These are phyloP conservation scores for Catalaphyllia jardinei DNA, from an alignment of 64 coral and sea anemone species.

Conservation along the genomic window DNA sequence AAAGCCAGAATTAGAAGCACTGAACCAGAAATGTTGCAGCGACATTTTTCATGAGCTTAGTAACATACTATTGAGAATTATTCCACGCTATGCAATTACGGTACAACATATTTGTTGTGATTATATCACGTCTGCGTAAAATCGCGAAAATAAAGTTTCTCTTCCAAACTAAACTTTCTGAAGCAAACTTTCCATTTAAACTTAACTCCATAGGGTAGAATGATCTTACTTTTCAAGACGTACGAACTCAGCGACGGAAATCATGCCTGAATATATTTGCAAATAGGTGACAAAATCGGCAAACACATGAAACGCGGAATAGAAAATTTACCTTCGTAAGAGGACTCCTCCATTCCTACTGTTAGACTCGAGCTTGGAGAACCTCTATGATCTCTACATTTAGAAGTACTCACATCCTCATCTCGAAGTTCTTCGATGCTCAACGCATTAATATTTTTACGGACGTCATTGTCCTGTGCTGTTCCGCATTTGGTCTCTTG, in stretches of 20 bases:
- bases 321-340: conserved; percentile 34
- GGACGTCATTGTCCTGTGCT: not conserved
- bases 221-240: not conserved
- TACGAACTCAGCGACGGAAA: not conserved
- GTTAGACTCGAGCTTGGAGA: conserved; percentile 12
- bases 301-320: not conserved
- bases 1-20: not conserved
- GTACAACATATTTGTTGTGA: not conserved
- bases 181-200: not conserved
- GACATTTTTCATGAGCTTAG: conserved; percentile 1
- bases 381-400: not conserved
- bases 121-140: not conserved
- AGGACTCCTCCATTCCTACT: not conserved
- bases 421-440: not conserved
- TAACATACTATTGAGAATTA: not conserved
- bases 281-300: not conserved
- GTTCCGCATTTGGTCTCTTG: conserved; percentile 1
- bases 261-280: not conserved
- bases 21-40: not conserved
- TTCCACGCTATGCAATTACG: not conserved
- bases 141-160: not conserved
- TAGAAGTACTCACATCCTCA: not conserved
- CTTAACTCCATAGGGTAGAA: not conserved
- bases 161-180: not conserved
- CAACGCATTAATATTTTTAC: not conserved